These are phyloP conservation scores for Cerastis leucographa DNA, from an alignment of 2,888 invertebrate genomes.

Conservation along the genomic window DNA sequence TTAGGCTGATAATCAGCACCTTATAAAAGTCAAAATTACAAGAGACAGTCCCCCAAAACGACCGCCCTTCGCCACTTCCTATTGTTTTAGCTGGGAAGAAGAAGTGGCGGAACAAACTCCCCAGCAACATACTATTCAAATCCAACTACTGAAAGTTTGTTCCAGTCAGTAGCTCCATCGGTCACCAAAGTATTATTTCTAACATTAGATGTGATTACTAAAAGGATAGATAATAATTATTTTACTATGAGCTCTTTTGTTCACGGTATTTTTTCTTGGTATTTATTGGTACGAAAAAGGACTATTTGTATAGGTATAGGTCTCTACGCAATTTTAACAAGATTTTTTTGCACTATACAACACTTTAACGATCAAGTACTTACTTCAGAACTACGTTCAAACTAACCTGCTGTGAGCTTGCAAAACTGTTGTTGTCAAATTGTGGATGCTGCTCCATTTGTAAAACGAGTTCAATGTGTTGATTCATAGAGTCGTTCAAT, in stretches of 20 bases:
- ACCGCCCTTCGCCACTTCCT: too few relatives aligned
- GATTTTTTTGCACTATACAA: not conserved
- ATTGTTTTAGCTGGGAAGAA: too few relatives aligned
- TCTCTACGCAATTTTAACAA: not conserved
- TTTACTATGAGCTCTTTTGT: not conserved
- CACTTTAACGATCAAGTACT: not conserved
- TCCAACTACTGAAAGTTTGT: not conserved
- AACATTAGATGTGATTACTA: not conserved
- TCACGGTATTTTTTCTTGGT: not conserved
- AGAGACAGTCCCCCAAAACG: too few relatives aligned
- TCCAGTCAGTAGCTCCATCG: not conserved
- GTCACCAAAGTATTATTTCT: not conserved
- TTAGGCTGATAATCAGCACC: too few relatives aligned
- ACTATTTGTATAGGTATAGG: not conserved
- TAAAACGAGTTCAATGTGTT: constrained; percentile 89
- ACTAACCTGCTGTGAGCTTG: constrained; percentile 87
- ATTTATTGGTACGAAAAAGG: not conserved
- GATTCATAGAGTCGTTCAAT: constrained; percentile 90
- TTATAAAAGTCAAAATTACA: too few relatives aligned
- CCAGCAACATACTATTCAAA: too few relatives aligned
- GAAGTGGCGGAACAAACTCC: too few relatives aligned
- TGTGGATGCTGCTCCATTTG: constrained; percentile 90
- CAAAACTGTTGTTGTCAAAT: constrained; percentile 89
- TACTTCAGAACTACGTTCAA: not conserved
- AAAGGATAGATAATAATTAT: not conserved